Conservation (phyloP, 2,888 invertebrate genomes). For the Eudasyphora cyanicolor region DNA sequence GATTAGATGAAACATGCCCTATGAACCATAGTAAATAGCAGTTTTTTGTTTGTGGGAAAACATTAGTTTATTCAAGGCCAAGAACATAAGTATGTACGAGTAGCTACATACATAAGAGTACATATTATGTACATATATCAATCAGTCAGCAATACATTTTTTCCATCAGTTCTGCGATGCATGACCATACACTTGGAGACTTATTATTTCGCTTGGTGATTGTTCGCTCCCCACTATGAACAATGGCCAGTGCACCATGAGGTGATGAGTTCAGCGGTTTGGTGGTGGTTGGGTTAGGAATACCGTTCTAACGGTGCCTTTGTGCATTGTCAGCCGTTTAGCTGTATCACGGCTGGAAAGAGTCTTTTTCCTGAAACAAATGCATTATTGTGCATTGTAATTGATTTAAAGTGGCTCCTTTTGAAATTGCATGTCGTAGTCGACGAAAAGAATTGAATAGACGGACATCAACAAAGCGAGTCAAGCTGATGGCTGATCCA, state of each 20-base stretch:
- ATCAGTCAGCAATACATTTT: too few species aligned
- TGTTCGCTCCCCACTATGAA: too few species aligned
- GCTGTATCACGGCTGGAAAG: background rate
- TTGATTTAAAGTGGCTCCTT: conserved; percentile 14
- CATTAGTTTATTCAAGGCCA: too few species aligned
- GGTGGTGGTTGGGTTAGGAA: background rate
- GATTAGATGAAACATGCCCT: too few species aligned
- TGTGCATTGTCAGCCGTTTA: background rate
- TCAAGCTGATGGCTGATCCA: background rate
- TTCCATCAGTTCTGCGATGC: too few species aligned
- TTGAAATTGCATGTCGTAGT: background rate
- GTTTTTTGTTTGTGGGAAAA: too few species aligned
- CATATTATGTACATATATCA: too few species aligned
- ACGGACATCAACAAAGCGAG: background rate
- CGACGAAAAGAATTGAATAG: too few species aligned
- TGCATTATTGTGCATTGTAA: conserved; percentile 19
- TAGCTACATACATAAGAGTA: too few species aligned
- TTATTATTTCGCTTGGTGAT: background rate
- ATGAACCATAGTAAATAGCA: too few species aligned
- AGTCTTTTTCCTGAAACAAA: background rate
- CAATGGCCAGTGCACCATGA: background rate
- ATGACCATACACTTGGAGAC: too few species aligned
- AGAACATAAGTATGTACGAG: too few species aligned
- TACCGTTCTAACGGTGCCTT: conserved; percentile 13
- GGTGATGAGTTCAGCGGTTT: background rate